Conservation (phyloP, 2,888 invertebrate genomes). For the Drosophila meridiana region DNA sequence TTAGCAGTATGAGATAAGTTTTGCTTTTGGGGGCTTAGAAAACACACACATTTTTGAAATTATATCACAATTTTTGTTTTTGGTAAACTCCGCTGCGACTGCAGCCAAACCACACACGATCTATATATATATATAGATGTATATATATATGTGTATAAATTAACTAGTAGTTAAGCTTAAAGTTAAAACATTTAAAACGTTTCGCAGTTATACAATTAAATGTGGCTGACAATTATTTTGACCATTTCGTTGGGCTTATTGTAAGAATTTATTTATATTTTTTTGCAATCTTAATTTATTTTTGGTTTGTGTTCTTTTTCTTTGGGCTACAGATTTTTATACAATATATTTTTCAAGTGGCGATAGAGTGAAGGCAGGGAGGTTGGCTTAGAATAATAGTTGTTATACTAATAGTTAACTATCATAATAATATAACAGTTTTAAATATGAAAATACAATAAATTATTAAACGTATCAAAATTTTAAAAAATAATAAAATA, state of each 20-base stretch:
- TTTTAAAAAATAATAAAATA: no score
- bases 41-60: conserved; percentile 78
- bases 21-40: conserved; percentile 52
- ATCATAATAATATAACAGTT: not conserved
- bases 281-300: not conserved
- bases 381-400: not conserved
- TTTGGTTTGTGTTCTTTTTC: not conserved
- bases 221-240: conserved; percentile 44
- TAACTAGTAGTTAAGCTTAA: conserved; percentile 63
- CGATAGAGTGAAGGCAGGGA: not conserved
- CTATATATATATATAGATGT: not conserved
- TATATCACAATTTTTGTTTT: conserved; percentile 69
- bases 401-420: not conserved
- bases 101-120: conserved; percentile 46
- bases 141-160: not conserved
- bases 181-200: conserved; percentile 62
- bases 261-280: conserved; percentile 8
- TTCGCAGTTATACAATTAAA: conserved; percentile 29
- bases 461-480: no score
- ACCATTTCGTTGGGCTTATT: conserved; percentile 58
- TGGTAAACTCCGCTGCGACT: conserved; percentile 36
- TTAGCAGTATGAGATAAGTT: conserved; percentile 38
- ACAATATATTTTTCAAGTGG: conserved; percentile 21
- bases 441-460: no score
- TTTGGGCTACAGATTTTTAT: conserved; percentile 4